Conservation (phyloP, 2,888 invertebrate genomes). For the Lasioglossum vierecki region DNA sequence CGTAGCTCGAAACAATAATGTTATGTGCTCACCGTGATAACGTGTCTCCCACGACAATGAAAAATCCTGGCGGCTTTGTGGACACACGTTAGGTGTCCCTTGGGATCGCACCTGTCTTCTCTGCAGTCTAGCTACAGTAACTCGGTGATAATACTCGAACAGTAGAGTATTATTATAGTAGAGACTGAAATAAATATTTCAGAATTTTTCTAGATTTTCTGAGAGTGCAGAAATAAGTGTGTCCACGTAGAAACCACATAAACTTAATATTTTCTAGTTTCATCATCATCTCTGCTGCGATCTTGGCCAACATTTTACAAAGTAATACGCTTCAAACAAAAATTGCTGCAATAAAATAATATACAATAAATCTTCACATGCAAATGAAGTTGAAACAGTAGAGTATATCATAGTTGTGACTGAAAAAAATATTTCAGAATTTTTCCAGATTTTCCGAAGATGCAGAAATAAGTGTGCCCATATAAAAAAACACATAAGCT, state of each 20-base stretch:
- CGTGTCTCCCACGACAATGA: neutral
- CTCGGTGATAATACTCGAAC: neutral
- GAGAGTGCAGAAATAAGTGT: too few species aligned
- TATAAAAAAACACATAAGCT: too few species aligned
- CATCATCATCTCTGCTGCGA: too few species aligned
- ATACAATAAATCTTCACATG: neutral
- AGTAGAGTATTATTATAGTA: too few species aligned
- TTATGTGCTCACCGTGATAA: slow-evolving; percentile 5
- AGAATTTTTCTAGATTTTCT: too few species aligned
- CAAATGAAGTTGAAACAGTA: neutral
- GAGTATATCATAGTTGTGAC: too few species aligned
- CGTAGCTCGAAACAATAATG: slow-evolving; percentile 38
- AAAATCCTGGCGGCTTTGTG: neutral
- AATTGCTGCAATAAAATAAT: neutral
- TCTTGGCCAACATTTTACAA: neutral
- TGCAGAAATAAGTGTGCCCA: too few species aligned
- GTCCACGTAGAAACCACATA: too few species aligned
- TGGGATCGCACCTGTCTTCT: neutral
- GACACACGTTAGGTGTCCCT: neutral
- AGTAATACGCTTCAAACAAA: neutral
- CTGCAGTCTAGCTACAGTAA: neutral
- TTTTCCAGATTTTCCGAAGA: too few species aligned
- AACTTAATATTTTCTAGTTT: too few species aligned
- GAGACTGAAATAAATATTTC: too few species aligned
- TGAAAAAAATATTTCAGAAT: too few species aligned